Conservation (phyloP, 2,888 invertebrate species). For the Thecocarcelia acutangulata region DNA sequence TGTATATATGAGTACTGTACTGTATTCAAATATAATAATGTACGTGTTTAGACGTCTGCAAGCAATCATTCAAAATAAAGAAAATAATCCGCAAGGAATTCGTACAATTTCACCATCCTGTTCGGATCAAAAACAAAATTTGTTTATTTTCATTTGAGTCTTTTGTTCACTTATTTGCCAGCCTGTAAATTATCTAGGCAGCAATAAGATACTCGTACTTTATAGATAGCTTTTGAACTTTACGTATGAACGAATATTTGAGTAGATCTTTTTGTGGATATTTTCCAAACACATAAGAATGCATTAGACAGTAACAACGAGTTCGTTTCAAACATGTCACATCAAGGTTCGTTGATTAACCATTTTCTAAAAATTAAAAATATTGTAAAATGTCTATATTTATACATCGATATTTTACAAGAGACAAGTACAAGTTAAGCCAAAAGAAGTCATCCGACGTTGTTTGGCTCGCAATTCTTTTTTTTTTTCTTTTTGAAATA, state of each 20-base stretch:
- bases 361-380: conserved; percentile 45
- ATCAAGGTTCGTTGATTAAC: conserved; percentile 59
- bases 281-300: background rate
- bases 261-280: background rate
- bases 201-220: conserved; percentile 6
- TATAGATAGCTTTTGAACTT: conserved; percentile 5
- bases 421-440: no score
- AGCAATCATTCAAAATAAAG: conserved; percentile 22
- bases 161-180: conserved; percentile 28
- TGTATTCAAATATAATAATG: background rate
- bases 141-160: conserved; percentile 23
- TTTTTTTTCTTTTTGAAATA: no score
- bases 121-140: conserved; percentile 21
- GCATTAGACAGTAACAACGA: conserved; percentile 16
- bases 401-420: no score
- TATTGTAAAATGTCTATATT: no score
- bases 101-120: conserved; percentile 25
- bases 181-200: conserved; percentile 38
- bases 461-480: no score
- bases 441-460: no score
- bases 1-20: no score
- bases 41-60: background rate
- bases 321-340: conserved; percentile 50
- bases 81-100: conserved; percentile 26
- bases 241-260: background rate